Percentiles rank a stretch among this genome's conserved stretches.
Evolutionary conservation across 2,113 vertebrate species (phyloP).

Genomic region (Numenius arquata): DNA sequence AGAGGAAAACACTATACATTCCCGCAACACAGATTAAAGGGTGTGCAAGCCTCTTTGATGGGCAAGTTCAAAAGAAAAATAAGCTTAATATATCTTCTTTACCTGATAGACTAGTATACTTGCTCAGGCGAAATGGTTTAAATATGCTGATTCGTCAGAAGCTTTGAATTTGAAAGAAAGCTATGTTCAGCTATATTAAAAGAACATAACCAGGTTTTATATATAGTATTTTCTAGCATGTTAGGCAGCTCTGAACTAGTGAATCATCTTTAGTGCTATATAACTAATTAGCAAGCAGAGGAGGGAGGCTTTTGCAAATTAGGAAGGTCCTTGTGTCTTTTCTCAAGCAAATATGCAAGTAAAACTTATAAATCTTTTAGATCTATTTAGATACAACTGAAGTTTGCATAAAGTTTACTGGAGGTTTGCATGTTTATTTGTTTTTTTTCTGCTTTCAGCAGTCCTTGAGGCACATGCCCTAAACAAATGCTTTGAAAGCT

Average conservation of each 20-base stretch:
- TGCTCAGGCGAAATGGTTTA: slow-evolving; percentile 9
- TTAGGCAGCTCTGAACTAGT: background rate
- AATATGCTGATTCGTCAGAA: slow-evolving; percentile 6
- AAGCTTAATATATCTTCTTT: background rate
- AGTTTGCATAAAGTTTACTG: background rate
- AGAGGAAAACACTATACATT: background rate
- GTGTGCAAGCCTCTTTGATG: background rate
- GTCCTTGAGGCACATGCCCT: background rate
- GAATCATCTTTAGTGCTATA: background rate
- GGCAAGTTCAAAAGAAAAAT: slow-evolving; percentile 37
- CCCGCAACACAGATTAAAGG: background rate
- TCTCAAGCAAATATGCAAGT: background rate
- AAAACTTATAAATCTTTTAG: background rate
- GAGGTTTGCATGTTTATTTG: background rate
- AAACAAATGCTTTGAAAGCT: background rate
- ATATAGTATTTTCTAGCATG: background rate
- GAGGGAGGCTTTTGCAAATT: background rate
- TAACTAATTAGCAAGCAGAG: background rate
- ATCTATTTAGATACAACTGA: background rate
- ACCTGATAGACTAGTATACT: background rate
- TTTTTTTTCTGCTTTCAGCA: background rate
- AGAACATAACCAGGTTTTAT: background rate
- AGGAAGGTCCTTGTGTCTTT: background rate
- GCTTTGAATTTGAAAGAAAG: background rate
- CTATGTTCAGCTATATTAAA: background rate